Percentiles rank a stretch among this genome's conserved stretches.
These are phyloP conservation scores for Acanthaster planci DNA, from an alignment of 35 echinoderm and acorn worm species.

Conservation along the genomic window DNA sequence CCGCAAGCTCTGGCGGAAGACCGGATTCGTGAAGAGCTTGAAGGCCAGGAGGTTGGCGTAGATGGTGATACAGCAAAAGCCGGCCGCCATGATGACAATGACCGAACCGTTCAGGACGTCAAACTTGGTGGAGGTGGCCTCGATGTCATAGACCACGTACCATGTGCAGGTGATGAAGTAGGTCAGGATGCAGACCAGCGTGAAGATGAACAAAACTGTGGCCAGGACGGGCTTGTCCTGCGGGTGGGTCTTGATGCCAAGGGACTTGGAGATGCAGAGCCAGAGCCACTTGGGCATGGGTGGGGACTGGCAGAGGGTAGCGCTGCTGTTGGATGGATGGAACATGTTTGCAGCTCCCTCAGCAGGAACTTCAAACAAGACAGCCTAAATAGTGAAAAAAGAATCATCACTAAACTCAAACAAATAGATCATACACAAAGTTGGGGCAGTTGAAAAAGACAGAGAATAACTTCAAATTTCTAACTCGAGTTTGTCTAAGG, in stretches of 20 bases:
- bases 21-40: constrained; percentile 74
- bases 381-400: too few relatives aligned
- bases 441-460: too few relatives aligned
- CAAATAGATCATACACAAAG: too few relatives aligned
- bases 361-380: too few relatives aligned
- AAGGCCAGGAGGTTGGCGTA: constrained; percentile 78
- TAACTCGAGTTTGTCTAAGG: too few relatives aligned
- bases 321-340: constrained; percentile 26
- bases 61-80: constrained; percentile 58
- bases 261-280: constrained; percentile 75
- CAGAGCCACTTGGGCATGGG: constrained; percentile 77
- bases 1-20: constrained; percentile 72
- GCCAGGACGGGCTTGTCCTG: constrained; percentile 72
- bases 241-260: constrained; percentile 74
- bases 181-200: constrained; percentile 31
- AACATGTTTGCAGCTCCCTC: not conserved
- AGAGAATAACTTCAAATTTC: too few relatives aligned
- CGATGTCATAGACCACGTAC: constrained; percentile 73
- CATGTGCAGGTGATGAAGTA: constrained; percentile 57
- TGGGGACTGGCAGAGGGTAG: constrained; percentile 55
- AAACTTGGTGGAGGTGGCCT: constrained; percentile 63
- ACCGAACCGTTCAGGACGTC: constrained; percentile 81
- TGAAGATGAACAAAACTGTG: constrained; percentile 61
- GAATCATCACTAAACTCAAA: too few relatives aligned
- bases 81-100: constrained; percentile 69